Conservation (phyloP, 2,113 vertebrate genomes). For the Saimiri boliviensis region DNA sequence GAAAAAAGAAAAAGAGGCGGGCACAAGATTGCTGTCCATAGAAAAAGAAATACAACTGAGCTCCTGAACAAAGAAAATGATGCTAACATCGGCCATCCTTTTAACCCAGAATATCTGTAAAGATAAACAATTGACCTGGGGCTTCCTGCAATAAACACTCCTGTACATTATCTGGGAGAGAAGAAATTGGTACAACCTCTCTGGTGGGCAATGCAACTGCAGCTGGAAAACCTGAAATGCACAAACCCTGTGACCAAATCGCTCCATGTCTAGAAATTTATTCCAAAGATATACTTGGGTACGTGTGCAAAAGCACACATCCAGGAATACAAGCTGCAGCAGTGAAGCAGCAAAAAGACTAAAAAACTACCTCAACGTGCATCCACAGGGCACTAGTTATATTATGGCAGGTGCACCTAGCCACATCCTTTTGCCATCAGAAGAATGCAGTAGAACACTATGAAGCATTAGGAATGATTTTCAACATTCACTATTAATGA, state of each 20-base stretch:
- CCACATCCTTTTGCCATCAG: not conserved
- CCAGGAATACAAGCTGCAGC: not conserved
- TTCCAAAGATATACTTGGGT: not conserved
- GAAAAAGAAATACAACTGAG: not conserved
- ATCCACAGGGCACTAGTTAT: fast-evolving
- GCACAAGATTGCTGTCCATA: not conserved
- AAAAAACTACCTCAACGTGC: fast-evolving
- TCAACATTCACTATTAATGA: too few species aligned
- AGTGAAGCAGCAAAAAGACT: too few species aligned
- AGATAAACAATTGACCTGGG: not conserved
- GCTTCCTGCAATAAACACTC: not conserved
- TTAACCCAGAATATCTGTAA: not conserved
- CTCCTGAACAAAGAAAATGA: not conserved
- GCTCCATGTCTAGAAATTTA: too few species aligned
- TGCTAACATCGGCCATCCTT: not conserved
- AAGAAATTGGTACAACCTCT: not conserved
- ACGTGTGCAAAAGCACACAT: too few species aligned
- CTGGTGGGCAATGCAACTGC: not conserved
- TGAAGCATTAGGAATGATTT: not conserved
- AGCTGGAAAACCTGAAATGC: not conserved
- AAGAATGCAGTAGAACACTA: too few species aligned
- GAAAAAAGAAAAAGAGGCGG: not conserved
- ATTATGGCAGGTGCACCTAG: fast-evolving
- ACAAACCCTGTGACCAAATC: not conserved
- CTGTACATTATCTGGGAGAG: not conserved